phyloP scores from a whole-genome alignment of 2,888 invertebrate genomes.

The Noctua janthina region DNA sequence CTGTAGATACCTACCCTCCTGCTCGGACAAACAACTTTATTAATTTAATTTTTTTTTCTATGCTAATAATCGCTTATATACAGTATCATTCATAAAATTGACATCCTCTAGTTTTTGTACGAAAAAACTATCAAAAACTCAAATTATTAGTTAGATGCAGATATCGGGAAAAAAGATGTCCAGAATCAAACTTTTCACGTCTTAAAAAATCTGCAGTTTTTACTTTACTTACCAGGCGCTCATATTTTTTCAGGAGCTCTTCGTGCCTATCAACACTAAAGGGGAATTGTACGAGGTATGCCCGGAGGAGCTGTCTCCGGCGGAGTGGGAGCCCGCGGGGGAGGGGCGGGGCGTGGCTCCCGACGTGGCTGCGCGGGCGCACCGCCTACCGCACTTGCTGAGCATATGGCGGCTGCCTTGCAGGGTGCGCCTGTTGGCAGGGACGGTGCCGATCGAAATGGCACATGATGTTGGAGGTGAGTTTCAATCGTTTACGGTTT shows the following conservation, averaged over 20 bases:
- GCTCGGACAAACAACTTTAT: background rate
- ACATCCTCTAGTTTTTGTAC: background rate
- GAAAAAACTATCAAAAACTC: background rate
- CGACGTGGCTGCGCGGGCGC: constrained; percentile 89
- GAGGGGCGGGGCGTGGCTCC: constrained; percentile 85
- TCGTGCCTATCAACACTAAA: constrained; percentile 93
- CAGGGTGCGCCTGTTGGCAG: constrained; percentile 91
- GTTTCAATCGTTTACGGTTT: constrained; percentile 22
- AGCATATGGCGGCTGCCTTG: constrained; percentile 91
- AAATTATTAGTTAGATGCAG: background rate
- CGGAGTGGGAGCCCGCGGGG: constrained; percentile 88
- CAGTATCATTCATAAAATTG: background rate
- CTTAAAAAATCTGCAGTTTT: background rate
- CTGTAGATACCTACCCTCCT: background rate
- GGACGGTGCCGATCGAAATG: constrained; percentile 90
- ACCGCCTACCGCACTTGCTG: constrained; percentile 89
- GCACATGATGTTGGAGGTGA: constrained; percentile 92
- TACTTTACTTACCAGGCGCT: constrained; percentile 49
- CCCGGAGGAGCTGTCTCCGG: constrained; percentile 89
- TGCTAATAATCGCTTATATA: background rate
- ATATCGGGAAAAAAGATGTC: background rate
- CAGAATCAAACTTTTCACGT: background rate
- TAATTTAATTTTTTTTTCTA: background rate
- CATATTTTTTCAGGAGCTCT: constrained; percentile 90
- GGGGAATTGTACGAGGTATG: constrained; percentile 93